These are phyloP conservation scores for Sebastiscus tertius DNA, from an alignment of 2,797 vertebrate species.

Conservation along the genomic window DNA sequence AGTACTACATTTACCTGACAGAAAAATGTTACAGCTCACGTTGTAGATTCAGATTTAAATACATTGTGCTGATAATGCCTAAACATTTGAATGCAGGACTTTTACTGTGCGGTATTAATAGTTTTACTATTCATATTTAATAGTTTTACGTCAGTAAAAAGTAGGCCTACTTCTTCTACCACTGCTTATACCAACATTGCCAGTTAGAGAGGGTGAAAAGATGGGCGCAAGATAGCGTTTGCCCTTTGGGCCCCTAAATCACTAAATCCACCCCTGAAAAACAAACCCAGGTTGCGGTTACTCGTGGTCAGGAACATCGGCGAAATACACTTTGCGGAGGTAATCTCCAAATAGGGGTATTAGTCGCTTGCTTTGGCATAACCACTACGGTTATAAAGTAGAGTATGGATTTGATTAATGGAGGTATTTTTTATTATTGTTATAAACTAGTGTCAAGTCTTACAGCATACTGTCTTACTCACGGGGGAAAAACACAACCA, in stretches of 20 bases:
- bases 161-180: neutral
- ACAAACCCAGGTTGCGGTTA: neutral
- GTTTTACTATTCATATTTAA: neutral
- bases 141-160: neutral
- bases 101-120: neutral
- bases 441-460: too few relatives aligned
- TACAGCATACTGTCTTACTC: too few relatives aligned
- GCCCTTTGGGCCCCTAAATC: neutral
- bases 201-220: neutral
- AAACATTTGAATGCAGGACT: neutral
- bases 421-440: too few relatives aligned
- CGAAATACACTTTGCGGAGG: too few relatives aligned
- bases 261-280: fast-evolving
- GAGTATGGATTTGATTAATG: too few relatives aligned
- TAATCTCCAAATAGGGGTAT: too few relatives aligned
- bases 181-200: neutral
- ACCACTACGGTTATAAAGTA: too few relatives aligned
- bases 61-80: neutral
- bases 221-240: neutral
- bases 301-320: neutral
- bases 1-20: neutral
- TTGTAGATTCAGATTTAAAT: neutral
- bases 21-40: too few relatives aligned
- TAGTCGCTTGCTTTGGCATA: too few relatives aligned
- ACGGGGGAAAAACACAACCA: too few relatives aligned